Conservation (phyloP, 2,797 vertebrate genomes). For the Chelmon rostratus region DNA sequence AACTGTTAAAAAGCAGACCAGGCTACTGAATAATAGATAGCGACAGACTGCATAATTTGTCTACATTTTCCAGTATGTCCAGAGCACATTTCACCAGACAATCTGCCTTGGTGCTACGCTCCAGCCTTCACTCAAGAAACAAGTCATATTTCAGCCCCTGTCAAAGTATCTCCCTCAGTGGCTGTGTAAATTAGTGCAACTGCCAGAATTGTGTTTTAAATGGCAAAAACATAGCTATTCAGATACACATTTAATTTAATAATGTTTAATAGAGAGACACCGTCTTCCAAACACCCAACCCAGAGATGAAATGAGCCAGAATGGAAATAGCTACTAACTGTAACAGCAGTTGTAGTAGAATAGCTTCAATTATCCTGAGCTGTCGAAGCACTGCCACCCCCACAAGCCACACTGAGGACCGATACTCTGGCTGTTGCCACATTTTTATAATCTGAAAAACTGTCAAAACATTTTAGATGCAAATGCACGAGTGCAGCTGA, state of each 20-base stretch:
- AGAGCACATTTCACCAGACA: slow-evolving; percentile 79
- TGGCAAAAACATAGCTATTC: slow-evolving; percentile 26
- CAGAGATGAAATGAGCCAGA: slow-evolving; percentile 47
- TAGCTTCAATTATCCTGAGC: slow-evolving; percentile 45
- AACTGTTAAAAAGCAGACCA: slow-evolving; percentile 73
- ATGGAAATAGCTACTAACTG: slow-evolving; percentile 50
- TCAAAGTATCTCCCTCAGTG: slow-evolving; percentile 39
- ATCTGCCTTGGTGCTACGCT: slow-evolving; percentile 23
- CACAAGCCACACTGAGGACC: slow-evolving; percentile 22
- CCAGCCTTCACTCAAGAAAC: slow-evolving; percentile 32
- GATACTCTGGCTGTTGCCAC: slow-evolving; percentile 3
- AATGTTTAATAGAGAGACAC: slow-evolving; percentile 12
- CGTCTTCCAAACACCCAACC: slow-evolving; percentile 17
- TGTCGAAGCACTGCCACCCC: slow-evolving; percentile 26
- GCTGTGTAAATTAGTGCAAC: slow-evolving; percentile 40
- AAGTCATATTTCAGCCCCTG: slow-evolving; percentile 41
- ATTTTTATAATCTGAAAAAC: slow-evolving; percentile 34
- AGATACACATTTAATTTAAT: slow-evolving; percentile 40
- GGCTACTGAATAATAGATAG: slow-evolving; percentile 83
- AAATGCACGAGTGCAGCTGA: slow-evolving; percentile 24
- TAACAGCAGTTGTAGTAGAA: slow-evolving; percentile 45
- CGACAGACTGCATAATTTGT: slow-evolving; percentile 84
- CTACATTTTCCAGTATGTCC: slow-evolving; percentile 76
- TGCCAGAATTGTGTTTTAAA: slow-evolving; percentile 49
- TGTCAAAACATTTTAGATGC: slow-evolving; percentile 34